Percentiles rank a stretch among this genome's conserved stretches.
Conservation (phyloP, 2,113 vertebrate genomes). For the Rhea pennata region DNA sequence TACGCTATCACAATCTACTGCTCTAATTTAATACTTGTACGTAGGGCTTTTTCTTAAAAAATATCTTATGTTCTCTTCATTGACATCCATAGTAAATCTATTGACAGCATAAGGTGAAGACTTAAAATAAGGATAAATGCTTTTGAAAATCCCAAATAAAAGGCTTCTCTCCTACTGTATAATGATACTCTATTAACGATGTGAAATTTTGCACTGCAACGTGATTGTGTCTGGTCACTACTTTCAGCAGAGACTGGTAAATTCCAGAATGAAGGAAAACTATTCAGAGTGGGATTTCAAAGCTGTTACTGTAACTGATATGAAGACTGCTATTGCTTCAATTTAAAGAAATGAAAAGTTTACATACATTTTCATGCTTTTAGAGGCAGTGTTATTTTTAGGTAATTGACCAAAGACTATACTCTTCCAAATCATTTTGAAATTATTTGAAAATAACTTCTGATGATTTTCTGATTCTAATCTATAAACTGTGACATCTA, state of each 20-base stretch:
- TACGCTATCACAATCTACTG: not conserved
- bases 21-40: slow-evolving; percentile 40
- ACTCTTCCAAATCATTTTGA: not conserved
- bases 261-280: slow-evolving; percentile 35
- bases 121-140: not conserved
- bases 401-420: not conserved
- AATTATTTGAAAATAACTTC: slow-evolving; percentile 16
- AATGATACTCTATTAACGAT: not conserved
- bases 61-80: not conserved
- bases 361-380: slow-evolving; percentile 33
- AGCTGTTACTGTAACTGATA: slow-evolving; percentile 45
- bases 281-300: not conserved
- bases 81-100: not conserved
- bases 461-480: not conserved
- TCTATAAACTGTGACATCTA: not conserved
- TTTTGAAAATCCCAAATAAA: not conserved
- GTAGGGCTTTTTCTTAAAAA: not conserved
- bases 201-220: not conserved
- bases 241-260: not conserved
- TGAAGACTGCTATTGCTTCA: slow-evolving; percentile 35
- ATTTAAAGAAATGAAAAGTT: slow-evolving; percentile 3
- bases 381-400: not conserved
- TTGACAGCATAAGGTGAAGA: not conserved
- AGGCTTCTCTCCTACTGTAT: not conserved
- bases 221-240: not conserved